Evolutionary conservation across 2,113 vertebrate genomes (phyloP), one percentile per base, ranked within the genome.

Genomic region (Morone saxatilis): DNA sequence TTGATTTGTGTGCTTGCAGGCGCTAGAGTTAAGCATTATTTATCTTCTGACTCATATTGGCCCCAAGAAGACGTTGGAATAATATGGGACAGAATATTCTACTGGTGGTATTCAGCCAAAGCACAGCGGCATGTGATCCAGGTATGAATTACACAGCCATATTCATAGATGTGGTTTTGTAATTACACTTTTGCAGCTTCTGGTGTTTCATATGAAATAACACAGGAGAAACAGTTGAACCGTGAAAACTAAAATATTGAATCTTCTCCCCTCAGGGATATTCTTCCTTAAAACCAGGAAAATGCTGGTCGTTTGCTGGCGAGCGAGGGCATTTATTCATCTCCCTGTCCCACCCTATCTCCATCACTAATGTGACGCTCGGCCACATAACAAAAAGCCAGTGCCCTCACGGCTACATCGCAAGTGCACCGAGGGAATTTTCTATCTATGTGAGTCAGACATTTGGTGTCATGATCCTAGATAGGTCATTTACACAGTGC

Each of bases 1-100:
- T 70, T 22, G 20, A 43, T n/a, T 41, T 72, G 9, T 65, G 47
- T 65, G 9, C 16, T 56, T 65, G 3, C 22, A 67, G 74, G 74
- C 14, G 74, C 62, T 16, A 56, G 22, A 16, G 22, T 66, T 8
- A 6, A 36, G 10, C 4, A 10, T 11, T 0, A 17, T 9, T 45
- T 65, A 5, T 65, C 73, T 1, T 31, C 73, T 0, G 16, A 54
- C 0, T 65, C 73, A 5, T 57, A 67, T 36, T 56, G 9, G 40
- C 62, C 50, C 6, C 1, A 1, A n/a, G 2, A 16, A 7, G 4
- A 16, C 51, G 0, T 2, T 1, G 22, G 22, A 14, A 14, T 3
- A 0, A 9, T 5, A 0, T 57, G 12, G 51, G 1, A 14, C 1
- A 0, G 0, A 57, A 9, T 68, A 48, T 16, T 11, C 1, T 2